These are phyloP conservation scores for Albula goreensis DNA, from an alignment of 2,113 vertebrate genomes.

Conservation along the genomic window DNA sequence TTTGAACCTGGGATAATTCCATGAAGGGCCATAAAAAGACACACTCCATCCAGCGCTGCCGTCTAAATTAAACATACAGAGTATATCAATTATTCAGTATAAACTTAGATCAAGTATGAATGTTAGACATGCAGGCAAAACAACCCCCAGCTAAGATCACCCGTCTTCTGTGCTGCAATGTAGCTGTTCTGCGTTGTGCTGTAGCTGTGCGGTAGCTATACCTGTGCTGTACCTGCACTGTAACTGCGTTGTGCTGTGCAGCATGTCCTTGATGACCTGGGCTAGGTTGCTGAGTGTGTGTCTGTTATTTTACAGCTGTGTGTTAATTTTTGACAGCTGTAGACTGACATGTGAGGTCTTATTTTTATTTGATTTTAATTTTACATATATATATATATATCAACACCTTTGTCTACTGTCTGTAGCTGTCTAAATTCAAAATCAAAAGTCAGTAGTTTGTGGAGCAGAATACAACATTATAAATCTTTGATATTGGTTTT, in stretches of 20 bases:
- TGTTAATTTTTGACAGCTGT: neutral
- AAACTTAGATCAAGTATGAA: neutral
- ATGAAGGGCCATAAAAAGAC: neutral
- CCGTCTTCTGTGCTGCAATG: too few relatives aligned
- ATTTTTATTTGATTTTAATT: too few relatives aligned
- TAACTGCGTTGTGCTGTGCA: neutral
- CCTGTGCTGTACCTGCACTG: too few relatives aligned
- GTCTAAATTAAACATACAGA: conserved; percentile 10
- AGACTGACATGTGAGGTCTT: too few relatives aligned
- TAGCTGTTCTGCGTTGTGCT: too few relatives aligned
- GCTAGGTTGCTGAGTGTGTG: neutral
- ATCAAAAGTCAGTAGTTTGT: too few relatives aligned
- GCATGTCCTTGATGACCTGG: neutral
- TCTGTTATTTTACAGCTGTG: neutral
- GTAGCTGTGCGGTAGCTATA: too few relatives aligned
- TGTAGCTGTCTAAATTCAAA: too few relatives aligned
- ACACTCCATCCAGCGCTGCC: neutral
- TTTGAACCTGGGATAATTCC: neutral
- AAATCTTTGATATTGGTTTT: too few relatives aligned
- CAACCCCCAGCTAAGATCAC: neutral
- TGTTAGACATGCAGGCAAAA: neutral
- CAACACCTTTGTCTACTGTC: too few relatives aligned
- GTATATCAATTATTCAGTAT: conserved; percentile 7
- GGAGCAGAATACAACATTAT: too few relatives aligned
- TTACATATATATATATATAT: too few relatives aligned